Base-by-base conservation (phyloP, 2,888 invertebrate species). In the Cataglyphis altisquamis region DNA sequence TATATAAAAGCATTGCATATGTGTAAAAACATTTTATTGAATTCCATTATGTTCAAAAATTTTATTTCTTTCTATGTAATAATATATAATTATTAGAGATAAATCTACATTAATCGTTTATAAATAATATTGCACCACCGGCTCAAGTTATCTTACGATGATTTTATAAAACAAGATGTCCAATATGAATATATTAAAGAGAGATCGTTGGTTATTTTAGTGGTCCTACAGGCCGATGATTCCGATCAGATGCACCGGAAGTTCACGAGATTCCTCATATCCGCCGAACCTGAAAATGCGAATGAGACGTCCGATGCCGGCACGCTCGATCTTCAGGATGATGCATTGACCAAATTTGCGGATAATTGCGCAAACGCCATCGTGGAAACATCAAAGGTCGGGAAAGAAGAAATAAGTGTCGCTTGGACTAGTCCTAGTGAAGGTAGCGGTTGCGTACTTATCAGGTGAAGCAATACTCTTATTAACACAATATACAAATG, bases 361-460 rank as follows among this genome's bases (percentile, higher is more conserved):
- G 97, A 98, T 87, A 96, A 96, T 89, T 99, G 99, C 95, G 96
- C 97, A 39, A 98, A 98, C 93, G 97, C 98, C 0, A 96, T 99
- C 3, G 96, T 97, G 0, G 98, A 98, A 93, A 96, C 97, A 0
- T 97, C 97, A 86, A 97, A 97, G 91, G 95, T 97, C 78, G 96
- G 97, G 10, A 98, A 98, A 95, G 97, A 97, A 0, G 97, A 98
- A 93, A 96, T 98, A 10, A 97, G 97, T 93, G 97, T 98, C 86
- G 97, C 98, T 96, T 99, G 99, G 99, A 97, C 97, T 68, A 98
- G 99, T 18, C 99, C 99, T 0, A 96, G 97, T 18, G 95, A 97
- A 10, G 98, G 98, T 4, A 97, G 97, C 0, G 98, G 98, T 86
- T 99, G 99, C 94, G 97, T 98, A 55, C 96, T 97, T 41, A 97